phyloP scores from a whole-genome alignment of 2,888 invertebrate genomes.

The Neoaliturus tenellus region DNA sequence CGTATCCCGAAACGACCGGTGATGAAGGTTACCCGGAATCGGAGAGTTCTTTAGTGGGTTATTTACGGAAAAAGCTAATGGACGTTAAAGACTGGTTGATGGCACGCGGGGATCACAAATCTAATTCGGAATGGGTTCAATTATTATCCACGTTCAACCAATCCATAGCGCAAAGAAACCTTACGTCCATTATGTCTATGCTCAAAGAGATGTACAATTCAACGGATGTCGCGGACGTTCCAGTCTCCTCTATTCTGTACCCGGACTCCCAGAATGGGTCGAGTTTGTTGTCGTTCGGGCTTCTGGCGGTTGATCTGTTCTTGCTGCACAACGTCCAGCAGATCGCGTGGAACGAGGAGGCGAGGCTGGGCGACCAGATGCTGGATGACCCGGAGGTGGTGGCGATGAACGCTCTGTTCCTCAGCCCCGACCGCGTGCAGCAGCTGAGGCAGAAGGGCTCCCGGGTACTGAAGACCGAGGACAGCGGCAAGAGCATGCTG shows the following conservation, averaged over 20 bases:
- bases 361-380: slow-evolving; percentile 73
- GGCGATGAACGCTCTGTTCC: slow-evolving; percentile 76
- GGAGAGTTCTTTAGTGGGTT: slow-evolving; percentile 74
- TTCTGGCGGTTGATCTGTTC: slow-evolving; percentile 77
- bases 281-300: slow-evolving; percentile 76
- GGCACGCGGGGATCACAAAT: slow-evolving; percentile 67
- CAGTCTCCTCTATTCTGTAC: slow-evolving; percentile 63
- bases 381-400: slow-evolving; percentile 76
- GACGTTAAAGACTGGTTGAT: slow-evolving; percentile 76
- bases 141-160: slow-evolving; percentile 75
- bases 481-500: slow-evolving; percentile 69
- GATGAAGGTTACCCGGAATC: slow-evolving; percentile 34
- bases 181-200: slow-evolving; percentile 74
- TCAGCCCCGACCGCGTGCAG: slow-evolving; percentile 74
- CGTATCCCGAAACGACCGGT: background rate
- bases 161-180: slow-evolving; percentile 74
- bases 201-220: slow-evolving; percentile 75
- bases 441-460: slow-evolving; percentile 70
- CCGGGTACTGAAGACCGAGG: slow-evolving; percentile 48
- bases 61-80: slow-evolving; percentile 75
- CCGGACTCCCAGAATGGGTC: slow-evolving; percentile 73
- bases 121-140: slow-evolving; percentile 64
- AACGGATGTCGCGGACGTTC: slow-evolving; percentile 70
- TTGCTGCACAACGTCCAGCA: slow-evolving; percentile 76
- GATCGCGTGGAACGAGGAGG: slow-evolving; percentile 77